A percentile compares a stretch with the other conserved stretches of the same genome.
phyloP scores from a whole-genome alignment of 2,888 invertebrate species.

The Drosophila formosana region DNA sequence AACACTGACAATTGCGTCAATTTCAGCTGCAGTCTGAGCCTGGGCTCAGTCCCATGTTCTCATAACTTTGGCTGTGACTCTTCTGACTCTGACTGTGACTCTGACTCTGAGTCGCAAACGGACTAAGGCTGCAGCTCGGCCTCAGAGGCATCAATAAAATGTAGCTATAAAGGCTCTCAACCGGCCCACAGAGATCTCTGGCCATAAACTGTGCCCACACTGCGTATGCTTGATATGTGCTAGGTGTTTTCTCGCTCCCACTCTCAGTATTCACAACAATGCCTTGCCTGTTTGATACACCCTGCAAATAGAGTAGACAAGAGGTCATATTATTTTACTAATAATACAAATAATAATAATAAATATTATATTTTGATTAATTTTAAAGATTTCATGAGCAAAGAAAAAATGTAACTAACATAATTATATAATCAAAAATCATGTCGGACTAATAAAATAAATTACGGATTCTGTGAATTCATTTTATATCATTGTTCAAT shows the following conservation, averaged over 20 bases:
- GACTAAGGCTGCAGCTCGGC: constrained; percentile 22
- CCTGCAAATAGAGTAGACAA: not conserved
- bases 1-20: constrained; percentile 58
- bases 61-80: not conserved
- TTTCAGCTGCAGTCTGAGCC: constrained; percentile 49
- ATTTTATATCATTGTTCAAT: no score
- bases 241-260: not conserved
- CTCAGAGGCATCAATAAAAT: constrained; percentile 71
- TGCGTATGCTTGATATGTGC: constrained; percentile 66
- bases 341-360: no score
- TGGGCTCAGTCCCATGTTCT: constrained; percentile 12
- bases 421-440: no score
- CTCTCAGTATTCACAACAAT: not conserved
- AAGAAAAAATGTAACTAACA: no score
- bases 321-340: not conserved
- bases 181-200: not conserved
- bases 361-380: no score
- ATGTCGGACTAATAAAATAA: no score
- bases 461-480: no score
- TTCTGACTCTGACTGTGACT: not conserved
- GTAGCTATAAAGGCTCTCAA: constrained; percentile 56
- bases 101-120: not conserved
- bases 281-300: constrained; percentile 16
- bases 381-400: no score
- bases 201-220: constrained; percentile 49